phyloP scores from a whole-genome alignment of 2,888 invertebrate species.

The Rhamphomyia laevipes region DNA sequence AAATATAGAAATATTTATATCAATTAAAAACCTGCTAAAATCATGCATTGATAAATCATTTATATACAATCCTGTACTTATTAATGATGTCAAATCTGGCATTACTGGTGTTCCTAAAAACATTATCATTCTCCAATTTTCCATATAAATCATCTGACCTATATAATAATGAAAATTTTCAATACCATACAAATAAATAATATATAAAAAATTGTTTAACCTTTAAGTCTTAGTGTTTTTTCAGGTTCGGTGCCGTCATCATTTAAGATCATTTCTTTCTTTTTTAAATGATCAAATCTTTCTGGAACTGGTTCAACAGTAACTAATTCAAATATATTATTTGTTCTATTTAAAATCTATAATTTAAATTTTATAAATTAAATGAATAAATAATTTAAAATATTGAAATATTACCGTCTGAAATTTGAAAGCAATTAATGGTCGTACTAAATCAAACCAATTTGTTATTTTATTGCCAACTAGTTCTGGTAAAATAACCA shows the following conservation, averaged over 20 bases:
- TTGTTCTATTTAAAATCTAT: conserved; percentile 86
- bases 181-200: background rate
- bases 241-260: conserved; percentile 56
- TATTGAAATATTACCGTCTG: conserved; percentile 62
- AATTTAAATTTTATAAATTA: background rate
- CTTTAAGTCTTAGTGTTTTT: conserved; percentile 67
- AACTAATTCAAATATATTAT: conserved; percentile 92
- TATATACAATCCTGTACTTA: conserved; percentile 87
- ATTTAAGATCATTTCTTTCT: conserved; percentile 41
- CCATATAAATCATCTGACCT: conserved; percentile 99
- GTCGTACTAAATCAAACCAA: conserved; percentile 84
- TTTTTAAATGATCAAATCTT: conserved; percentile 44
- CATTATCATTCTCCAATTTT: conserved; percentile 96
- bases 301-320: conserved; percentile 80
- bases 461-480: conserved; percentile 83
- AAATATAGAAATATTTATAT: background rate
- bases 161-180: background rate
- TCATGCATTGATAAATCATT: conserved; percentile 99
- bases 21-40: conserved; percentile 65
- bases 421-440: conserved; percentile 88
- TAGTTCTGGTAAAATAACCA: conserved; percentile 78
- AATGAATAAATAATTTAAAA: background rate
- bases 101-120: conserved; percentile 93
- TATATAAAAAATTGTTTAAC: conserved; percentile 34
- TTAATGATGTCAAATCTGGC: conserved; percentile 86